Conservation (phyloP, 2,113 vertebrate genomes). For the Plestiodon gilberti region DNA sequence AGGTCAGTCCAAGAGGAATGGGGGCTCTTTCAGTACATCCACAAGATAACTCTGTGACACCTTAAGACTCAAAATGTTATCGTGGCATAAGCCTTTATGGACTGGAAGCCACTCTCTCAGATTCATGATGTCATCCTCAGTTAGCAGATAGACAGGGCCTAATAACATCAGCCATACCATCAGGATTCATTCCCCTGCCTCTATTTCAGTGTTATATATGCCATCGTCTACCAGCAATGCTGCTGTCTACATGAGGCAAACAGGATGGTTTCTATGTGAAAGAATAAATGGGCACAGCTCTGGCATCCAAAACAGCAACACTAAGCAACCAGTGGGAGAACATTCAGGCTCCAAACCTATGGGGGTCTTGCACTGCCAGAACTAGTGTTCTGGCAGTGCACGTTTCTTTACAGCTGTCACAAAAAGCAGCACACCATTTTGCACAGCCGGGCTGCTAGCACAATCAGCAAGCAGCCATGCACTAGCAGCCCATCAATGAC, state of each 20-base stretch:
- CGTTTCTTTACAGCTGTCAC: no score
- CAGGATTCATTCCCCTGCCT: not conserved
- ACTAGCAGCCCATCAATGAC: no score
- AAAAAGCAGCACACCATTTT: no score
- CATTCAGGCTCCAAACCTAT: no score
- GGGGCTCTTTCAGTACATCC: not conserved
- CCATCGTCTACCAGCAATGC: not conserved
- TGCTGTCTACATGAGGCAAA: not conserved
- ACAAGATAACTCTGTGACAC: not conserved
- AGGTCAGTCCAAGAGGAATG: not conserved
- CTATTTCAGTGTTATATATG: not conserved
- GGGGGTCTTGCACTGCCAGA: not conserved
- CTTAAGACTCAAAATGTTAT: not conserved
- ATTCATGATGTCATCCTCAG: not conserved
- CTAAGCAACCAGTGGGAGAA: not conserved
- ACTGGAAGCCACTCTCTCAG: not conserved
- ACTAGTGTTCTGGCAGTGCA: no score
- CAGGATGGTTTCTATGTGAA: not conserved
- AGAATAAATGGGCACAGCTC: not conserved
- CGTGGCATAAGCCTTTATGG: not conserved
- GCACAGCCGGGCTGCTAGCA: no score
- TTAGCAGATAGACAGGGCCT: not conserved
- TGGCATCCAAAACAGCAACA: not conserved
- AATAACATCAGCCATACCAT: not conserved
- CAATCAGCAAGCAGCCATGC: no score